A percentile compares a stretch with the other conserved stretches of the same genome.
Evolutionary conservation across 2,113 vertebrate genomes (phyloP).

Genomic region (Dascyllus trimaculatus): DNA sequence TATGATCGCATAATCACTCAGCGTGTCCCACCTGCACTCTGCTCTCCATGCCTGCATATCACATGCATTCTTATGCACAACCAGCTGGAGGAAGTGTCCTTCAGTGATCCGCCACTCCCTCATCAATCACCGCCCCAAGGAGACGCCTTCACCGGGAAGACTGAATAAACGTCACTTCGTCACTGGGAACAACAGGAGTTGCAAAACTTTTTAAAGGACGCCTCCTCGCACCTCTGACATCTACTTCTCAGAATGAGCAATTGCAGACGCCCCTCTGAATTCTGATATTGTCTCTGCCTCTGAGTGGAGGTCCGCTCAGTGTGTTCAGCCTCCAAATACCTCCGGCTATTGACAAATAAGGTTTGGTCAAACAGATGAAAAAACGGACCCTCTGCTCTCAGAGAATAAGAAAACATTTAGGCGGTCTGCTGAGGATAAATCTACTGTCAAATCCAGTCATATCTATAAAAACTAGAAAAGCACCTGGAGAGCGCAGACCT

Average conservation of each 20-base stretch:
- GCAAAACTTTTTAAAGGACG: slow-evolving; percentile 54
- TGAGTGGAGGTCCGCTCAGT: slow-evolving; percentile 4
- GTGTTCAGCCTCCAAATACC: slow-evolving; percentile 29
- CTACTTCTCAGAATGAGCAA: slow-evolving; percentile 58
- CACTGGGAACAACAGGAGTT: slow-evolving; percentile 9
- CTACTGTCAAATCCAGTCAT: slow-evolving; percentile 22
- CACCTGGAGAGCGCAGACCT: too few relatives aligned
- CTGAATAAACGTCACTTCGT: slow-evolving; percentile 42
- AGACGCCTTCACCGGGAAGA: slow-evolving; percentile 18
- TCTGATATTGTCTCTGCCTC: slow-evolving; percentile 47
- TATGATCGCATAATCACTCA: neutral
- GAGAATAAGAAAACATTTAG: slow-evolving; percentile 30
- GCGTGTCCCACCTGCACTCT: slow-evolving; percentile 15
- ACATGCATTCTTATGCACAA: slow-evolving; percentile 35
- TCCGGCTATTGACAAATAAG: slow-evolving; percentile 46
- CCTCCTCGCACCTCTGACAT: slow-evolving; percentile 31
- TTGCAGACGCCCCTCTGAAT: slow-evolving; percentile 53
- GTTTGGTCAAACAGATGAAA: slow-evolving; percentile 29
- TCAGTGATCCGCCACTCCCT: slow-evolving; percentile 33
- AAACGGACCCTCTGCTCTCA: slow-evolving; percentile 15
- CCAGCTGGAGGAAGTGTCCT: slow-evolving; percentile 34
- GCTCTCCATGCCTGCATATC: neutral
- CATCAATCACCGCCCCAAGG: slow-evolving; percentile 68
- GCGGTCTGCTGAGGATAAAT: slow-evolving; percentile 28
- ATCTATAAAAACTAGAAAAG: too few relatives aligned